Percentiles rank a stretch among this genome's conserved stretches.
Evolutionary conservation across 2,797 vertebrate genomes (phyloP).

Genomic region (Pangasius larnaudii): DNA sequence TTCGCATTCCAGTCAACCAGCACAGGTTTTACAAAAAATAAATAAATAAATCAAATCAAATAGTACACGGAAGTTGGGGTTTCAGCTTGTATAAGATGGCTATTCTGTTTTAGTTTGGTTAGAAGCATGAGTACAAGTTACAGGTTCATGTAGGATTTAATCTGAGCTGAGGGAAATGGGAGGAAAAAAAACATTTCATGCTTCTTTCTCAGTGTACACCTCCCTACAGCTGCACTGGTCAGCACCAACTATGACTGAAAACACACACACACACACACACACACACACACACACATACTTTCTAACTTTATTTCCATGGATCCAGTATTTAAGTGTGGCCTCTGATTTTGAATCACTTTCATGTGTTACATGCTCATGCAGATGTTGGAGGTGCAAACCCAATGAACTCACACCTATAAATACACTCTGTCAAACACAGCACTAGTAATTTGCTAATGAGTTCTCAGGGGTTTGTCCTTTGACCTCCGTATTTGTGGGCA

Average conservation of each 20-base stretch:
- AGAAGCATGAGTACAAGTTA: not conserved
- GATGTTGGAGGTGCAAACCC: slow-evolving; percentile 56
- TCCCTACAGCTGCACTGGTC: not conserved
- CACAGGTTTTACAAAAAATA: slow-evolving; percentile 4
- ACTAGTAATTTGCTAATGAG: slow-evolving; percentile 37
- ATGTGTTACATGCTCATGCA: slow-evolving; percentile 65
- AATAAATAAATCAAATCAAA: not conserved
- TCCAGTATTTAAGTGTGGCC: not conserved
- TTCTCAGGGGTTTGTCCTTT: slow-evolving; percentile 26
- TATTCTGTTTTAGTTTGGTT: not conserved
- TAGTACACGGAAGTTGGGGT: not conserved
- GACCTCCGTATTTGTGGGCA: slow-evolving; percentile 63
- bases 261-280: not conserved
- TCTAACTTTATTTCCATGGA: not conserved
- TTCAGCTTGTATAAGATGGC: not conserved
- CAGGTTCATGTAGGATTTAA: not conserved
- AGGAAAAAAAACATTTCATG: not conserved
- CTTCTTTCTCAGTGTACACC: not conserved
- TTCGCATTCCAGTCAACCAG: slow-evolving; percentile 43
- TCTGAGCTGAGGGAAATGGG: not conserved
- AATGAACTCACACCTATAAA: slow-evolving; percentile 27
- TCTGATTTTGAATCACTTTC: slow-evolving; percentile 64
- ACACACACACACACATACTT: not conserved
- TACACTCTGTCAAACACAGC: slow-evolving; percentile 6
- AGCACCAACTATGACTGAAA: not conserved